A percentile compares a stretch with the other conserved stretches of the same genome.
Evolutionary conservation across 2,113 vertebrate species (phyloP).

Genomic region (Dasyornis broadbenti): DNA sequence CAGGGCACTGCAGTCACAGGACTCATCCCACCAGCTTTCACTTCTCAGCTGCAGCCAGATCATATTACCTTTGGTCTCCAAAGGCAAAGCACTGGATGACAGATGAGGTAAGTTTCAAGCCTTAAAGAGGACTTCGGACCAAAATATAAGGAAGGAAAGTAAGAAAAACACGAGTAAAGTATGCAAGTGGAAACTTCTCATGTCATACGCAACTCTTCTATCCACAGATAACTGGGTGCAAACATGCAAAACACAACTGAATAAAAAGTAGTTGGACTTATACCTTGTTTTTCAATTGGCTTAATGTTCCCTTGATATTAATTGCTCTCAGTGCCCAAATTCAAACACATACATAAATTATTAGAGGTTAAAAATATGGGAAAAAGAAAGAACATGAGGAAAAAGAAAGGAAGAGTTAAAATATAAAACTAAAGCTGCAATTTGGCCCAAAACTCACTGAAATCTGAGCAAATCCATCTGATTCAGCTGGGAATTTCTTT

Average conservation of each 20-base stretch:
- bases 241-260: not conserved
- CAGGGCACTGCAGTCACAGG: not conserved
- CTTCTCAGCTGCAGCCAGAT: not conserved
- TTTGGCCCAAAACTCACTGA: not conserved
- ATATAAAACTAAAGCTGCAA: not conserved
- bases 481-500: not conserved
- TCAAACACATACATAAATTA: not conserved
- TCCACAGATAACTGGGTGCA: not conserved
- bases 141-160: not conserved
- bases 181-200: not conserved
- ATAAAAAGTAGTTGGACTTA: not conserved
- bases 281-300: not conserved
- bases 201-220: not conserved
- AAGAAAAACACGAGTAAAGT: not conserved
- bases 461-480: not conserved
- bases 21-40: not conserved
- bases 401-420: not conserved
- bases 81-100: not conserved
- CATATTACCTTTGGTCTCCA: not conserved
- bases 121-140: not conserved
- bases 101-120: not conserved
- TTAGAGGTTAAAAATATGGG: not conserved
- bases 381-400: not conserved
- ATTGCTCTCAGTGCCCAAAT: not conserved
- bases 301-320: not conserved